phyloP scores from a whole-genome alignment of 2,888 invertebrate genomes.

The Aquatica leii region DNA sequence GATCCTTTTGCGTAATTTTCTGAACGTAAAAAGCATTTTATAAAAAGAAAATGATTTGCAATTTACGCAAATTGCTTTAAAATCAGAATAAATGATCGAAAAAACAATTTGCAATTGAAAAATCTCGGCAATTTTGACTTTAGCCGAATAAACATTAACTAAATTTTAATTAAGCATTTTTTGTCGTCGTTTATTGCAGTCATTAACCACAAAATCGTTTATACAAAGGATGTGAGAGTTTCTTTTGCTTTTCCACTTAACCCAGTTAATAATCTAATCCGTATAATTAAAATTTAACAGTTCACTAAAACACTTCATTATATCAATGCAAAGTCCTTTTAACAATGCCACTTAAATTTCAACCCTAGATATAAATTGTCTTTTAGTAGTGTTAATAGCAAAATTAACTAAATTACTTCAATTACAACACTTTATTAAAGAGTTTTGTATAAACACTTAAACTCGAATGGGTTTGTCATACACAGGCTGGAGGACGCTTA shows the following conservation, averaged over 20 bases:
- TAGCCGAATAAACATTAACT: too few relatives aligned
- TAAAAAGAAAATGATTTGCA: too few relatives aligned
- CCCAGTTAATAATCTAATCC: slow-evolving; percentile 25
- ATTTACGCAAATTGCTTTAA: too few relatives aligned
- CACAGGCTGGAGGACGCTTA: slow-evolving; percentile 32
- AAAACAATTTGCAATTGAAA: too few relatives aligned
- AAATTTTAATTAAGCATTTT: too few relatives aligned
- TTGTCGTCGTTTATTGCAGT: too few relatives aligned
- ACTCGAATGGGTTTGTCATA: slow-evolving; percentile 37
- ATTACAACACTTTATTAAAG: slow-evolving; percentile 34
- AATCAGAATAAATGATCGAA: too few relatives aligned
- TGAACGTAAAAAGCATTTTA: too few relatives aligned
- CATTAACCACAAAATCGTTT: neutral
- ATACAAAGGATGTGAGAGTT: slow-evolving; percentile 9
- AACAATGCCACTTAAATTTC: slow-evolving; percentile 32
- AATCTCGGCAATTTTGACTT: too few relatives aligned
- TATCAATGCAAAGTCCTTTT: slow-evolving; percentile 20
- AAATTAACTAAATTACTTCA: slow-evolving; percentile 38
- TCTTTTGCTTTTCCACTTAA: neutral
- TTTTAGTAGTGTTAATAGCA: slow-evolving; percentile 33
- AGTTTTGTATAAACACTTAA: slow-evolving; percentile 39
- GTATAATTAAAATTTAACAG: slow-evolving; percentile 34
- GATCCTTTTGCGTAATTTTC: too few relatives aligned
- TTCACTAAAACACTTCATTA: slow-evolving; percentile 35
- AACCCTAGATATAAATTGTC: slow-evolving; percentile 27